Base-by-base conservation (phyloP, 2,888 invertebrate genomes). In the Hirtodrosophila duncani region DNA sequence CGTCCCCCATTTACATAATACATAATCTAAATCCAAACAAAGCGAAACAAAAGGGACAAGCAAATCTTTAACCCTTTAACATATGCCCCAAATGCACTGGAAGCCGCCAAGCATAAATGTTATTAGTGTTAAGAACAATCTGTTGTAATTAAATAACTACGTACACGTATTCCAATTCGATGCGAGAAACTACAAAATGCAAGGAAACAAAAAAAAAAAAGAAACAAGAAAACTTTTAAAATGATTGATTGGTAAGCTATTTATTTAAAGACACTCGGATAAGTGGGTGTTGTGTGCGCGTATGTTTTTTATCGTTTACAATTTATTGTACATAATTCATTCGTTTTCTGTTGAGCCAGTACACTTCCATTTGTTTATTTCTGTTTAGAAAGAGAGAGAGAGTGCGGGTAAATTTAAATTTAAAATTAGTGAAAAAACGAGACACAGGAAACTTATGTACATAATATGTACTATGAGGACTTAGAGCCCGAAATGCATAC, bases 291-390 rank as follows among this genome's bases (percentile, higher is more conserved):
- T 60, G 62, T 51, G 48, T 37, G 67, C 41, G 52, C 48, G 36
- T 38, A 30, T 56, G 44, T 45, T 31, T 36, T 29, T 63, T 55
- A 42, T 51, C 34, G 51, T 78, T 81, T 74, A 66, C 77, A 69
- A 64, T 63, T 67, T 57, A 68, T 66, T 81, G 80, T 81, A 83
- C 80, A 81, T 81, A 81, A 79, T 72, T 81, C 64, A 61, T 62
- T 43, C 31, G 55, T 63, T 77, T 65, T 71, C 43, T 57, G 61
- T 81, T 78, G 26, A 43, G 34, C 30, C 37, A 38, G n/a, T 31
- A 24, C 8, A 17, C 18, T 26, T 45, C 30, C 23, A 20, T 36
- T 63, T 44, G 63, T 60, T 80, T 62, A 37, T 57, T 65, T 74
- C 62, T 50, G 49, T 63, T 72, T 64, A 51, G 56, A n/a, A n/a